Conservation (phyloP, 1,140 invertebrate species). For the Drosophila eugracilis region DNA sequence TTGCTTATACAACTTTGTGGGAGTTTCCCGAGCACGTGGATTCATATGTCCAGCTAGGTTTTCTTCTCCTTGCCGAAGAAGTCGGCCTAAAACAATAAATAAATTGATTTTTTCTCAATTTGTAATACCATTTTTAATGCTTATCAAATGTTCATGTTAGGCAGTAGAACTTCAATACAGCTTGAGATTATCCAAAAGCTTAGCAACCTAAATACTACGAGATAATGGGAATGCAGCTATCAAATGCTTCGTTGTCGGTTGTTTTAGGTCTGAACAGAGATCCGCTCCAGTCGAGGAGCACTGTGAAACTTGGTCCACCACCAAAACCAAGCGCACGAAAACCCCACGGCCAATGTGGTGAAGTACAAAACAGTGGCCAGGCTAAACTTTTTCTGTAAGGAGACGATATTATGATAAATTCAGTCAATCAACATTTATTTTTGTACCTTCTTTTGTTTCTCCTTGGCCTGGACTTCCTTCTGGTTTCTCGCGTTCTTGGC, state of each 20-base stretch:
- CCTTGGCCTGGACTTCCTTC: slow-evolving; percentile 24
- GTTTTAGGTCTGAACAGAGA: slow-evolving; percentile 47
- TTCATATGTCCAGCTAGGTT: slow-evolving; percentile 53
- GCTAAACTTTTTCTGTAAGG: slow-evolving; percentile 49
- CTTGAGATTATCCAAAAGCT: slow-evolving; percentile 7
- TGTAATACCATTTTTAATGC: slow-evolving; percentile 5
- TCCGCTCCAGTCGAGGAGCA: slow-evolving; percentile 36
- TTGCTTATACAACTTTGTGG: slow-evolving; percentile 65
- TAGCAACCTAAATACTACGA: slow-evolving; percentile 11
- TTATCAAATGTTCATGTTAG: slow-evolving; percentile 7
- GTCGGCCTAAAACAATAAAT: slow-evolving; percentile 18
- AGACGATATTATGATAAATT: background rate
- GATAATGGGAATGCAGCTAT: slow-evolving; percentile 12
- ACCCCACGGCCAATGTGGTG: slow-evolving; percentile 51
- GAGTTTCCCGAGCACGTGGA: slow-evolving; percentile 74
- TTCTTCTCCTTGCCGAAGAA: slow-evolving; percentile 67
- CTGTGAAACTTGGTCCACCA: slow-evolving; percentile 60
- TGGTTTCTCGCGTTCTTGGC: slow-evolving; percentile 47
- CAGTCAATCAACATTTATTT: too few relatives aligned
- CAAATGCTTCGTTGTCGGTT: slow-evolving; percentile 32
- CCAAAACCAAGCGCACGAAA: slow-evolving; percentile 66
- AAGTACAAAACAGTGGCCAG: slow-evolving; percentile 43
- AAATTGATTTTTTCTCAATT: background rate
- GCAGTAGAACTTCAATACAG: slow-evolving; percentile 20
- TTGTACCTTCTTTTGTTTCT: slow-evolving; percentile 36